Evolutionary conservation across 2,113 vertebrate species (phyloP), one percentile per base, ranked within the genome.

Genomic region (Chionomys nivalis): DNA sequence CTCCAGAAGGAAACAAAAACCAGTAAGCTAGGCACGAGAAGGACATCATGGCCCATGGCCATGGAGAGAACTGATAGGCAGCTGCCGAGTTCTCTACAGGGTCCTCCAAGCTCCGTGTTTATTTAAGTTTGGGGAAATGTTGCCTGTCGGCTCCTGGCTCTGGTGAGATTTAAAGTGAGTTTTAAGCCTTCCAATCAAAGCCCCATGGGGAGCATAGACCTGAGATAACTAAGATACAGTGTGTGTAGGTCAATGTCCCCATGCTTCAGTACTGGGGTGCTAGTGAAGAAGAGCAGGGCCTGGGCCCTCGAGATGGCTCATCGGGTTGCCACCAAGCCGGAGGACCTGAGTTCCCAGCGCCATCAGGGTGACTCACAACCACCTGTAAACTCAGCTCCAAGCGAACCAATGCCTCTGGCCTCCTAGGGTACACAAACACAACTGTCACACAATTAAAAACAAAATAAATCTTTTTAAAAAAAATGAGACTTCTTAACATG

Each of bases 61-160:
- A 76, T 8, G 47, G 61, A n/a, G 31, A 79, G 24, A 94, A 92
- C 5, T 19, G 24, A 81, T 36, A 0, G 66, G 36, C n/a, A 39
- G 73, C 87, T 65, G 47, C 23, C n/a, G 39, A 31, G 24, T 76
- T 95, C 86, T 82, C 26, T 16, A 36, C 28, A 63, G n/a, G 55
- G 47, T n/a, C 87, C 75, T 77, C 91, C 47, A 94, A 73, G 9
- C 78, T 93, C 75, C 6, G 4, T 55, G 39, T 10, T 76, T 76
- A 79, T 8, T 97, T 94, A 89, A 96, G 7, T 75, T 49, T 55
- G 61, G 75, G 44, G 28, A 76, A 92, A 73, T 11, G 14, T 66
- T 36, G 68, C 12, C 49, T 0, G 19, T 58, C 49, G 79, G 58
- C 26, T 95, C 12, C 87, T 3, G 26, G 68, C 0, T 19, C 36